A percentile compares a stretch with the other conserved stretches of the same genome.
Conservation (phyloP, 2,113 vertebrate species). For the Rissa tridactyla region DNA sequence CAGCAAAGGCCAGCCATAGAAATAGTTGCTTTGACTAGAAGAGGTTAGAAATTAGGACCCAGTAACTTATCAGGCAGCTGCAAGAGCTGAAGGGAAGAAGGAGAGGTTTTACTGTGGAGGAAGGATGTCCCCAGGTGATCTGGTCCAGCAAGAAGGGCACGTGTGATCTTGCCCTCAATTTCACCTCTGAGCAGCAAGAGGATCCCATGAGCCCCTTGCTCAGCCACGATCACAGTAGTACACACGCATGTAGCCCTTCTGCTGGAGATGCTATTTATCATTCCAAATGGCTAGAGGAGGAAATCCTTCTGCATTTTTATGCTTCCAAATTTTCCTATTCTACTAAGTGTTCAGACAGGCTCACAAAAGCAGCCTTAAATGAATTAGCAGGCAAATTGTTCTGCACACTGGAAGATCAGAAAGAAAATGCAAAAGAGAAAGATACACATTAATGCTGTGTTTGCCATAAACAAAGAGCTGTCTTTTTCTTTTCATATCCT, state of each 20-base stretch:
- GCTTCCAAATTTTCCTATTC: neutral
- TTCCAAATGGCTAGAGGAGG: neutral
- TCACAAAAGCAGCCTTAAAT: neutral
- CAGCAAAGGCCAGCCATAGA: neutral
- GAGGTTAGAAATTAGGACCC: neutral
- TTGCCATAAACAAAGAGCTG: neutral
- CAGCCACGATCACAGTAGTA: neutral
- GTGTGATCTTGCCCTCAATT: neutral
- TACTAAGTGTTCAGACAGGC: neutral
- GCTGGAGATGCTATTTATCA: neutral
- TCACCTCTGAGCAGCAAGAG: neutral
- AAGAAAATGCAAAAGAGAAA: neutral
- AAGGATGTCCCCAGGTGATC: neutral
- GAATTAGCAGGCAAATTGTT: neutral
- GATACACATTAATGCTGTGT: neutral
- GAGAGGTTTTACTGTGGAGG: neutral
- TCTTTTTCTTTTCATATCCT: neutral
- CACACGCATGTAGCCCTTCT: neutral
- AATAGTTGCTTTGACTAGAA: neutral
- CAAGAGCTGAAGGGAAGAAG: neutral
- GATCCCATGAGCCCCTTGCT: neutral
- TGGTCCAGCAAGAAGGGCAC: neutral
- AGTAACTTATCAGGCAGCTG: neutral
- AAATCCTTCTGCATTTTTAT: neutral
- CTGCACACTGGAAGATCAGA: neutral